Base-by-base conservation (phyloP, 53 echinoderm and acorn worm species). In the Henricia sp. region DNA sequence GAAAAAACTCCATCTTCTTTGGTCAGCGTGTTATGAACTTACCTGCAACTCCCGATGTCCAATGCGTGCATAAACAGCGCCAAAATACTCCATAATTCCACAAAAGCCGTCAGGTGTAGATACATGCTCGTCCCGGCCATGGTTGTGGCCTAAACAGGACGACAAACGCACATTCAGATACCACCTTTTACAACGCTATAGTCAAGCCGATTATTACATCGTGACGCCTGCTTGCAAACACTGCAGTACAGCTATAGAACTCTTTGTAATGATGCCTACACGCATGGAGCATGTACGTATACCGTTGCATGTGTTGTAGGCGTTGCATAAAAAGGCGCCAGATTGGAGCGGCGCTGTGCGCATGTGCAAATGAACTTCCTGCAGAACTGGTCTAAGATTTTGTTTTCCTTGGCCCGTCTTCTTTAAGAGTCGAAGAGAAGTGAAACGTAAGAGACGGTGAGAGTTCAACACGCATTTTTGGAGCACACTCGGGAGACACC, bases 81-180 rank as follows among this genome's bases (percentile, higher is more conserved):
- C 33, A 80, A 64, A 8, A 80, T 80, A 80, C 80, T 80, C 80
- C 80, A 80, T 80, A 80, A 80, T 80, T 80, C 80, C 80, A 80
- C 80, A 43, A 63, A 48, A 28, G 80, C 80, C 50, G 80, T 80
- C 80, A 80, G 46, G 32, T 48, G 64, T 80, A 80, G 36, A 63
- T n/a, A 14, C 35, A 48, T 30, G 50, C 44, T 63, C 32, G 35
- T 12, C 10, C 26, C 8, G 46, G 44, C 59, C 80, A 64, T 80
- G 9, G 5, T 63, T 37, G 16, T 13, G 30, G 29, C 28, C 14
- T 57, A 13, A 28, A 40, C 57, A 28, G 30, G 10, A 34, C 13
- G 2, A 32, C 13, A 17, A 10, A 60, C 44, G 13, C 14, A 9
- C 12, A 12, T 30, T 23, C 6, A 25, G 9, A 36, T 38, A 35